Evolutionary conservation across 1,140 invertebrate species (phyloP), one percentile per base, ranked within the genome.

Genomic region (Drosophila bipectinata): DNA sequence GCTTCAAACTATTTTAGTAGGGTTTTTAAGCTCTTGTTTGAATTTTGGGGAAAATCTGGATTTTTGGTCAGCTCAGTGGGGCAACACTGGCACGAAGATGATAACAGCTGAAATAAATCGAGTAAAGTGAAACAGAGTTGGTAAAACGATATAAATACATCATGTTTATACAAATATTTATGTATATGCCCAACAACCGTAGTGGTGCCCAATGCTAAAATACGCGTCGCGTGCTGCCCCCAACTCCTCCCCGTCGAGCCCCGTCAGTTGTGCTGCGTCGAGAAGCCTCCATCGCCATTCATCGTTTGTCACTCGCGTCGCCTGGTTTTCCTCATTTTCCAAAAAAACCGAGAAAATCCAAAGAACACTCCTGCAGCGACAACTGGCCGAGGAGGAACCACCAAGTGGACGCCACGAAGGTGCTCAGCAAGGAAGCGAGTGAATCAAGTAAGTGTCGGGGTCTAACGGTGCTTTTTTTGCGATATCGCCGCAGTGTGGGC

Each of bases 141-240:
- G 26, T 21, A 21, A 21, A 21, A 21, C 21, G 21, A 21, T 21
- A 21, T 21, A 21, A 21, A 21, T 21, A 21, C 21, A 21, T 21
- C 21, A 21, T 21, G 21, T 21, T 21, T 21, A 21, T 21, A 21
- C 21, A 21, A 21, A 21, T 21, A 21, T 21, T 21, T 21, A 21
- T 21, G 21, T 21, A 21, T 21, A 21, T 21, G 21, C 21, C 21
- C 21, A 21, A 21, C 21, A 21, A 21, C 26, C 26, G 6, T 6
- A 28, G 26, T 87, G 82, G 81, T 87, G 78, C 72, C 87, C 77
- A 87, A 87, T 77, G 77, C 79, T 82, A 74, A 73, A 82, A 82
- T 68, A 74, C 78, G 68, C 73, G 78, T 82, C 78, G 78, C 72
- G 78, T 80, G 78, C 72, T 66, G 51, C 56, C 61, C 30, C 39